A percentile compares a stretch with the other conserved stretches of the same genome.
These are phyloP conservation scores for Nemapogon koenigi DNA, from an alignment of 2,888 invertebrate species.

Conservation along the genomic window DNA sequence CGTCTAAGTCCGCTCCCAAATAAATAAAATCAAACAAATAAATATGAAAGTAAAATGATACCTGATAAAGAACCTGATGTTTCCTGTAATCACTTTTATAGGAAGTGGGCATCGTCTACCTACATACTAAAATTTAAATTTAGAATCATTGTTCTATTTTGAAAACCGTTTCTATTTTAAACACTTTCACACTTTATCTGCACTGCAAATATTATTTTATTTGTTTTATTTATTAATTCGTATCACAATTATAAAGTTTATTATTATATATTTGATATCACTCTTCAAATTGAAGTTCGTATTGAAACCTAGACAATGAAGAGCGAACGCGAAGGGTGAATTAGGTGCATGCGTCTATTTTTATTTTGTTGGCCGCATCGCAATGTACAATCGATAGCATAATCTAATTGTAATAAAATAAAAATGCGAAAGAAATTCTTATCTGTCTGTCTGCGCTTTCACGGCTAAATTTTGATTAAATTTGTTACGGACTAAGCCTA, in stretches of 20 bases:
- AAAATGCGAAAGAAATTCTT: neutral
- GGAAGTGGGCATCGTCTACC: too few relatives aligned
- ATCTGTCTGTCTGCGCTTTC: too few relatives aligned
- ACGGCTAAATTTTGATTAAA: neutral
- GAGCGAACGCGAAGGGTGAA: neutral
- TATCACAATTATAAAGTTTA: neutral
- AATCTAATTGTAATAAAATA: too few relatives aligned
- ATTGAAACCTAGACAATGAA: neutral
- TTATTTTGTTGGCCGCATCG: slow-evolving; percentile 5
- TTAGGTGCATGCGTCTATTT: slow-evolving; percentile 7
- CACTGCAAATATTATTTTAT: neutral
- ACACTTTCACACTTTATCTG: neutral
- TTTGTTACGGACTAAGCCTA: neutral
- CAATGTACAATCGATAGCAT: slow-evolving; percentile 1
- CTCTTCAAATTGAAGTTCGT: neutral
- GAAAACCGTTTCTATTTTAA: too few relatives aligned
- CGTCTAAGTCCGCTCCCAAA: too few relatives aligned
- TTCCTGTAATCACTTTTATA: too few relatives aligned
- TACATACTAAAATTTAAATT: too few relatives aligned
- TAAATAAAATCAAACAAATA: too few relatives aligned
- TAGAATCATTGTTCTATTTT: too few relatives aligned
- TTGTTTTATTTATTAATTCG: too few relatives aligned
- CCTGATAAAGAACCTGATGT: too few relatives aligned
- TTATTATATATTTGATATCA: neutral
- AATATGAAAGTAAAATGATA: too few relatives aligned